Evolutionary conservation across 2,113 vertebrate species (phyloP), one percentile per base, ranked within the genome.

Genomic region (Physeter macrocephalus): DNA sequence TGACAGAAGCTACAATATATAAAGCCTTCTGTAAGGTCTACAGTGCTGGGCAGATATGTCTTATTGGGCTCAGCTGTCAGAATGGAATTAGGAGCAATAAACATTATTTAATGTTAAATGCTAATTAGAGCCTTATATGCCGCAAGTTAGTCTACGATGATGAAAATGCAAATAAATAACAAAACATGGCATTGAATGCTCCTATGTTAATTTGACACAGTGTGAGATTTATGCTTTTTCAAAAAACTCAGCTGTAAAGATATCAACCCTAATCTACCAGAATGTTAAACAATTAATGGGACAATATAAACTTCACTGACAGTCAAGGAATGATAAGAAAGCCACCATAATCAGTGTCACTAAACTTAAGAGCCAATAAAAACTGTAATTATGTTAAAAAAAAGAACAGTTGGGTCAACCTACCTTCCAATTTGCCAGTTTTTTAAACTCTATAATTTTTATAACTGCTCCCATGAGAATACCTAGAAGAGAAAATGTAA

Each of bases 401-500:
- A 98, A 96, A 25, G 8, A 92, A 94, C 21, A 5, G 39, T 34
- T 97, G 72, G 31, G 43, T 64, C 97, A 97, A 97, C 93, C 14
- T 99, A 99, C 99, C 99, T 99, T 99, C 99, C 99, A 99, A 98
- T 99, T 99, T 97, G 99, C 99, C 98, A 99, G 98, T 98, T 99
- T 99, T 97, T 99, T 99, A 97, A 99, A 99, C 98, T 99, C 99
- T 97, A 99, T 99, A 98, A 99, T 99, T 99, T 99, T 99, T 98
- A 99, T 99, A 96, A 99, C 99, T 72, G 99, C 99, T 98, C 99
- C 99, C 99, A 99, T 99, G 96, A 99, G 98, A 97, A 99, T 99
- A 93, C 99, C 99, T 99, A 98, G 61, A 98, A 98, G 97, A 95
- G 74, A 97, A 92, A 97, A 95, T 3, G 3, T 36, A 80, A 31